Percentiles rank a stretch among this genome's conserved stretches.
Evolutionary conservation across 2,888 invertebrate species (phyloP).

Genomic region (Anthoptus insignis): DNA sequence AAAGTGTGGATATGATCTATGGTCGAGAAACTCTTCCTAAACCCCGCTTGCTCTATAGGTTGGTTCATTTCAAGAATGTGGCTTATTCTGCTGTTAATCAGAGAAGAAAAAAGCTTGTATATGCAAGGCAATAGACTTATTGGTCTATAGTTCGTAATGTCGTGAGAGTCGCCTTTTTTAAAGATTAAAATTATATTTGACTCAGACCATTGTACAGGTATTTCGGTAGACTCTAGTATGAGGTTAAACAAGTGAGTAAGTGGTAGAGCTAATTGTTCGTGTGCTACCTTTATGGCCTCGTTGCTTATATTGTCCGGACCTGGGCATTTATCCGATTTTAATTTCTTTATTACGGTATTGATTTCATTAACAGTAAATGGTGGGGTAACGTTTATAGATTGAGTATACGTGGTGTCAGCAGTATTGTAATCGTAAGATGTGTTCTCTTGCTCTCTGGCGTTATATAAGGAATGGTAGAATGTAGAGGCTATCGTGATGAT

Average conservation of each 20-base stretch:
- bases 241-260: background rate
- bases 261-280: too few relatives aligned
- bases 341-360: background rate
- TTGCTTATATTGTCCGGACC: background rate
- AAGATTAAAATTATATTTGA: background rate
- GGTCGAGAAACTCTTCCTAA: conserved; percentile 34
- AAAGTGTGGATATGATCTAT: conserved; percentile 38
- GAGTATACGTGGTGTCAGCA: too few relatives aligned
- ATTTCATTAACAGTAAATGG: too few relatives aligned
- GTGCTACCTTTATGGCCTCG: too few relatives aligned
- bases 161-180: background rate
- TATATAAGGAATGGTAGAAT: background rate
- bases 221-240: background rate
- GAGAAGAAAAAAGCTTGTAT: background rate
- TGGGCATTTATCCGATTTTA: too few relatives aligned
- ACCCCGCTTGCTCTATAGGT: conserved; percentile 40
- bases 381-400: too few relatives aligned
- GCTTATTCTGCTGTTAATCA: conserved; percentile 27
- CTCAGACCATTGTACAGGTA: background rate
- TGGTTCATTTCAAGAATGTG: conserved; percentile 19
- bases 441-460: background rate
- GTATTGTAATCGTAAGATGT: background rate
- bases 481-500: background rate
- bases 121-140: background rate
- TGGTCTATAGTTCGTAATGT: background rate